These are phyloP conservation scores for Coccyzus lansbergi DNA, from an alignment of 2,797 vertebrate species.

Conservation along the genomic window DNA sequence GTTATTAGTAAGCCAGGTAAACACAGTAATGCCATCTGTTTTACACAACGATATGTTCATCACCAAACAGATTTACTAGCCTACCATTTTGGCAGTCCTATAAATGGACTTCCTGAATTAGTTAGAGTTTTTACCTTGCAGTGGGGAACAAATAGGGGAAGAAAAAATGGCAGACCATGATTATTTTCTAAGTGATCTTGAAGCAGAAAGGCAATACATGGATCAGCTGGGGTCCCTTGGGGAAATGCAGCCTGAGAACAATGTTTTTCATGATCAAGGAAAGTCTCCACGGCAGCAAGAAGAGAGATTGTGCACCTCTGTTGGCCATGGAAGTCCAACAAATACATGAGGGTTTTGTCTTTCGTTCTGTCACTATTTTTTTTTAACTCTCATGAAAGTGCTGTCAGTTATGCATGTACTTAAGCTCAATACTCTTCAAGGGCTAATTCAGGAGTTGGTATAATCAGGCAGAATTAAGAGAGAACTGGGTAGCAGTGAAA, in stretches of 20 bases:
- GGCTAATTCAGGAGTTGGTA: background rate
- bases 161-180: background rate
- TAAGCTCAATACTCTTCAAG: background rate
- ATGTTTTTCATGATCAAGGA: background rate
- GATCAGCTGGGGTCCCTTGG: fast-evolving
- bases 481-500: background rate
- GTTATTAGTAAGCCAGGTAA: background rate
- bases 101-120: background rate
- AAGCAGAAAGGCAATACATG: background rate
- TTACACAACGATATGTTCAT: background rate
- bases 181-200: background rate
- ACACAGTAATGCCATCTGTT: background rate
- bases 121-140: background rate
- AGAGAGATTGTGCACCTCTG: background rate
- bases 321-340: background rate
- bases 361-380: background rate
- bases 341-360: background rate
- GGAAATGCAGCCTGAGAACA: background rate
- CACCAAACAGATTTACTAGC: background rate
- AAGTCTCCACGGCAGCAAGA: background rate
- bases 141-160: background rate
- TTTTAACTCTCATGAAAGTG: background rate
- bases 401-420: background rate
- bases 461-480: background rate
- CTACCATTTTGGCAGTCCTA: background rate